A percentile compares a stretch with the other conserved stretches of the same genome.
These are phyloP conservation scores for Chironomus riparius DNA, from an alignment of 2,888 invertebrate genomes.

Conservation along the genomic window DNA sequence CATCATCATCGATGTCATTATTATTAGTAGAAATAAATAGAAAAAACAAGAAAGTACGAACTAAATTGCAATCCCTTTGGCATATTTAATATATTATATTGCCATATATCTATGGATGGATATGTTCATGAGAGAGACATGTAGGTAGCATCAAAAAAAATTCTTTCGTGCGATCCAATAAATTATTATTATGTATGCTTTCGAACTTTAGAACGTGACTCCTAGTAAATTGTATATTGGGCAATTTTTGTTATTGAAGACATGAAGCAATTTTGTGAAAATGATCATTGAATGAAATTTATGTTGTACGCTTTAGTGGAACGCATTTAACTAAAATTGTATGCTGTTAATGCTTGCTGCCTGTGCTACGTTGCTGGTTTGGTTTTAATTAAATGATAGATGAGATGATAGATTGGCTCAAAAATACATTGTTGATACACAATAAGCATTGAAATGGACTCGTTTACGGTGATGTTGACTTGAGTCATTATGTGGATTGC, in stretches of 20 bases:
- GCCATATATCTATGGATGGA: too few species aligned
- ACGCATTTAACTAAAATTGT: background rate
- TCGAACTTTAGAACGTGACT: constrained; percentile 14
- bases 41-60: background rate
- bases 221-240: background rate
- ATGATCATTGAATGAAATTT: constrained; percentile 1
- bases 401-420: background rate
- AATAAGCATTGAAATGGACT: too few species aligned
- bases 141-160: background rate
- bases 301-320: background rate
- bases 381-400: constrained; percentile 1
- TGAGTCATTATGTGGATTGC: too few species aligned
- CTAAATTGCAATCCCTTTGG: background rate
- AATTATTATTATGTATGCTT: constrained; percentile 11
- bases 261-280: constrained; percentile 9
- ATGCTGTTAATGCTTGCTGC: background rate
- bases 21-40: background rate
- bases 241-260: constrained; percentile 6
- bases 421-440: too few species aligned
- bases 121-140: too few species aligned
- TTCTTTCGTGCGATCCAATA: background rate
- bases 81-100: too few species aligned
- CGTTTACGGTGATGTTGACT: too few species aligned
- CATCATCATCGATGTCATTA: background rate
- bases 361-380: too few species aligned